These are phyloP conservation scores for Indicator maculatus DNA, from an alignment of 2,113 vertebrate species.

Conservation along the genomic window DNA sequence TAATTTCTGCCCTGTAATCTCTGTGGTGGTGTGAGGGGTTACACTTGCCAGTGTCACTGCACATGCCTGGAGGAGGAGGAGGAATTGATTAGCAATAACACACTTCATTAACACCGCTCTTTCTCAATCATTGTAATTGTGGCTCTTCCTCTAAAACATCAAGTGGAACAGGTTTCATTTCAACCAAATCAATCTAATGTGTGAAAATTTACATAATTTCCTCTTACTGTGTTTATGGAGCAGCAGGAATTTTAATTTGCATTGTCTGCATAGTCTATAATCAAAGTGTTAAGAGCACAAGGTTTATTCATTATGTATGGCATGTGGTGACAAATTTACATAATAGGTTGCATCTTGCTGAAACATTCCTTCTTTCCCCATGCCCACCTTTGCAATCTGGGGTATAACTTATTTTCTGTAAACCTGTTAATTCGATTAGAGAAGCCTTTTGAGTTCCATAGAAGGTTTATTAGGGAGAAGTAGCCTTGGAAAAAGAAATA, in stretches of 20 bases:
- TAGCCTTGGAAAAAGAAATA: background rate
- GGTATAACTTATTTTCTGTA: conserved; percentile 1
- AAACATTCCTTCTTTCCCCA: background rate
- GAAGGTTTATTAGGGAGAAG: background rate
- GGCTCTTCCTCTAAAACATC: conserved; percentile 58
- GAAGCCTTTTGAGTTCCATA: background rate
- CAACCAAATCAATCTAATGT: conserved; percentile 70
- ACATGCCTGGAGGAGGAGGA: conserved; percentile 32
- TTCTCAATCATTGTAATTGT: conserved; percentile 78
- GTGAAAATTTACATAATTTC: conserved; percentile 67
- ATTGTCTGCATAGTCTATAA: conserved; percentile 75
- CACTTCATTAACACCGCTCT: conserved; percentile 73
- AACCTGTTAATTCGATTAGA: conserved; percentile 11
- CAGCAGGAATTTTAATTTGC: conserved; percentile 72
- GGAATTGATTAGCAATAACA: conserved; percentile 73
- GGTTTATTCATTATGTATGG: conserved; percentile 70
- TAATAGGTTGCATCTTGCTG: conserved; percentile 49
- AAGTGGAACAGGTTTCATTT: conserved; percentile 62
- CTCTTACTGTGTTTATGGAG: conserved; percentile 53
- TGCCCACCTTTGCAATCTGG: background rate
- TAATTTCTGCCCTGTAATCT: background rate
- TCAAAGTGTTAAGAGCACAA: conserved; percentile 73
- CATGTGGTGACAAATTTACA: conserved; percentile 59
- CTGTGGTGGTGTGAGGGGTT: background rate
- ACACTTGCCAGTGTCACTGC: background rate